Percentiles rank a stretch among this genome's conserved stretches.
Conservation (phyloP, 2,113 vertebrate species). For the Redunca redunca region DNA sequence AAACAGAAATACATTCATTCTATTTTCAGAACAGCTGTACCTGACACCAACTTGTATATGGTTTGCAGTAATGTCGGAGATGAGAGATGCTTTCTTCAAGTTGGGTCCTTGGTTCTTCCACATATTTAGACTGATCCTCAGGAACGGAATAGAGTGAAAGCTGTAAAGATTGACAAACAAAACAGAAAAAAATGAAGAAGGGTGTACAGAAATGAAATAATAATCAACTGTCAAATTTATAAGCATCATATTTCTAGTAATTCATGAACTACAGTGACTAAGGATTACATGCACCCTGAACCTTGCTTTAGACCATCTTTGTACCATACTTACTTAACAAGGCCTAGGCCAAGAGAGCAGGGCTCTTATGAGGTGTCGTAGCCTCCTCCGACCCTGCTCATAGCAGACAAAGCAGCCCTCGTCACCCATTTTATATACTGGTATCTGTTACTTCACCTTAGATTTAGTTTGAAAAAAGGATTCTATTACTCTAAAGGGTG, state of each 20-base stretch:
- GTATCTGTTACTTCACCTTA: neutral
- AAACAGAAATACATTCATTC: neutral
- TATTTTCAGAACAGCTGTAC: constrained; percentile 76
- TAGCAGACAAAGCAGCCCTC: neutral
- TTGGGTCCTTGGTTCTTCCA: constrained; percentile 79
- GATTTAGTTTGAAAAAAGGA: neutral
- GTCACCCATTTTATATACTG: neutral
- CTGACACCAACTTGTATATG: constrained; percentile 88
- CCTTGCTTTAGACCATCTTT: constrained; percentile 1
- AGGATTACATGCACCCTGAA: neutral
- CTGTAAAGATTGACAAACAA: constrained; percentile 77
- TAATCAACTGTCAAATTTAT: neutral
- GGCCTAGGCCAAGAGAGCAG: neutral
- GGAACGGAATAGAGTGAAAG: constrained; percentile 92
- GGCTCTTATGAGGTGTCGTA: neutral
- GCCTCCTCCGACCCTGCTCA: neutral
- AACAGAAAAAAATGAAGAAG: constrained; percentile 42
- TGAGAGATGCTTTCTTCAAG: constrained; percentile 86
- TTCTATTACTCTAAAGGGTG: neutral
- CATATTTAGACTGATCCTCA: constrained; percentile 73
- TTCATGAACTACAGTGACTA: neutral
- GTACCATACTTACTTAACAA: constrained; percentile 12
- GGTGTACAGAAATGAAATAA: neutral
- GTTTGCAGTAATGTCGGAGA: constrained; percentile 83
- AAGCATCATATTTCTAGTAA: neutral